Base-by-base conservation (phyloP, 2,797 vertebrate genomes). In the Oophaga sylvatica region DNA sequence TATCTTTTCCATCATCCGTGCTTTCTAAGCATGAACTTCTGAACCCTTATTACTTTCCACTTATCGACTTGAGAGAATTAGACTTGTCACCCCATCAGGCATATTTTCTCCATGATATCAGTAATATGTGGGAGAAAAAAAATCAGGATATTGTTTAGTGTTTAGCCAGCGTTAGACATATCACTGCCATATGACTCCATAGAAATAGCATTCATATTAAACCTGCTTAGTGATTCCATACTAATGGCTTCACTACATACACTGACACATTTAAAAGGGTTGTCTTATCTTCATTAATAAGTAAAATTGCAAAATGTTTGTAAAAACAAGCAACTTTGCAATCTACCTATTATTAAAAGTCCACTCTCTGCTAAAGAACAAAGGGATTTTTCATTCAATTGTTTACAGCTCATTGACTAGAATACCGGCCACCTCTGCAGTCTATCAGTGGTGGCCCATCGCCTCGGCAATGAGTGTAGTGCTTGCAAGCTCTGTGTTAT, bases 31-130 rank as follows among this genome's bases (percentile, higher is more conserved):
- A 76, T 84, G 83, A 84, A 77, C 83, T 84, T 77, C 17, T 84
- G 83, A 84, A 84, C 83, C 59, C 59, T 84, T 76, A 76, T 84
- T 77, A 84, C 71, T 84, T 62, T 35, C 35, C 70, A 84, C 82
- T 84, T 84, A 84, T 77, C 35, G 41, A 77, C 59, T 73, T 57
- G 31, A 57, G 56, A 83, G 81, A 73, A n/a, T 53, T 19, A 41
- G 56, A 73, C 12, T 53, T 84, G 83, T 76, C 82, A 75, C 82
- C 82, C 68, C 57, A 26, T 76, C 83, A 77, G 57, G 71, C 70
- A 48, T 76, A 59, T 62, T 63, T 76, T 84, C 41, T 84, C 71
- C 12, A 76, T 76, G 20, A 84, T 84, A 63, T 29, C 15, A 77
- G 35, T 63, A 53, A 77, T 77, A 65, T 63, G 82, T 8, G 29